Evolutionary conservation across 2,113 vertebrate species (phyloP), one percentile per base, ranked within the genome.

Genomic region (Corapipo altera): DNA sequence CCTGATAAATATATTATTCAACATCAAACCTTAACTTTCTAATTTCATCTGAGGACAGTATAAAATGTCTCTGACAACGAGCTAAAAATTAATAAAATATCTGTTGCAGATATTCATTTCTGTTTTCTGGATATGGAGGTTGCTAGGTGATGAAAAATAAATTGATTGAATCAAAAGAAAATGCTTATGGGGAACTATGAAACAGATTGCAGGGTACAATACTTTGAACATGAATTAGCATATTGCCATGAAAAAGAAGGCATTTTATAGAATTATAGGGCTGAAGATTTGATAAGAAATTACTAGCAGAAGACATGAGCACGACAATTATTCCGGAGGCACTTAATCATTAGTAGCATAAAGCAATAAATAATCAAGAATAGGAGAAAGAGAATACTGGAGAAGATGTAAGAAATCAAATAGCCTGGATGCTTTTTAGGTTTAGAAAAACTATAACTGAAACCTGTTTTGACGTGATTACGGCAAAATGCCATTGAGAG

Each of bases 131-230:
- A 85, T 91, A 71, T 85, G 37, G 20, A 84, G 61, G 73, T 94
- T 97, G 93, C 88, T 95, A 96, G 88, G 88, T 84, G 88, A 94
- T 91, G 91, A 84, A 92, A 96, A 93, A 84, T 46, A 95, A 93
- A 72, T 89, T 94, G 93, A 94, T 76, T 72, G 54, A 96, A 85
- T 95, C 52, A 91, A 83, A 54, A 69, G 85, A 92, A 96, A 93
- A 84, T 69, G 69, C 69, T 91, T 92, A 72, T 71, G 44, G 52
- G 76, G 65, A 95, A 54, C 39, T 86, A 74, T 2, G 26, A 90
- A 94, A 85, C 75, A 69, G 65, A 84, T 91, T 92, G 85, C 76
- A 95, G 48, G 23, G 57, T 81, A 89, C 20, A 57, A 80, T 89
- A 77, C 55, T 91, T 94, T 90, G 73, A 92, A 91, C 44, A 76